Conservation (phyloP, 1,140 invertebrate species). For the Bombus fervidus region DNA sequence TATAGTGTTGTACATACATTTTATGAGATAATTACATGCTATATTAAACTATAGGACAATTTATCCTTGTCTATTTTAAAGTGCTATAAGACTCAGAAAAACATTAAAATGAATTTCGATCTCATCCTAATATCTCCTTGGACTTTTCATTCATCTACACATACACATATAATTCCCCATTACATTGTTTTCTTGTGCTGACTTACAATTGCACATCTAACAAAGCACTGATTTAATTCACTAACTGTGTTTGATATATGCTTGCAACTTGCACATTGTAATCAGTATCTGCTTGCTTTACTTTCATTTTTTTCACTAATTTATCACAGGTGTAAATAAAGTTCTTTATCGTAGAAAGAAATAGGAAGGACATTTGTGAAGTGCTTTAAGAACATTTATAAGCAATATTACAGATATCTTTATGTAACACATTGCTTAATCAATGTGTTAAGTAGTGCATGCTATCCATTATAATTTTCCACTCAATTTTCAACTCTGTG, state of each 20-base stretch:
- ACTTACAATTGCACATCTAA: neutral
- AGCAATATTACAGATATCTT: neutral
- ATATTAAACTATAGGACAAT: conserved; percentile 1
- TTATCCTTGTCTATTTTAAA: neutral
- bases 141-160: neutral
- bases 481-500: neutral
- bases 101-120: neutral
- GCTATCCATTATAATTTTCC: neutral
- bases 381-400: neutral
- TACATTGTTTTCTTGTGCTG: neutral
- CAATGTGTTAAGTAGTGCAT: conserved; percentile 26
- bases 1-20: conserved; percentile 32
- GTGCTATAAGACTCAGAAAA: neutral
- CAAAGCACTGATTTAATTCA: neutral
- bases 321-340: conserved; percentile 3
- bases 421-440: neutral
- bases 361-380: neutral
- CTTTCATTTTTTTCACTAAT: neutral
- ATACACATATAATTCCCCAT: neutral
- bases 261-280: neutral
- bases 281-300: neutral
- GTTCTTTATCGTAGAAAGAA: neutral
- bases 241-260: neutral
- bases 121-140: neutral
- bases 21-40: neutral